Base-by-base conservation (phyloP, 2,888 invertebrate genomes). In the Melieria crassipennis region DNA sequence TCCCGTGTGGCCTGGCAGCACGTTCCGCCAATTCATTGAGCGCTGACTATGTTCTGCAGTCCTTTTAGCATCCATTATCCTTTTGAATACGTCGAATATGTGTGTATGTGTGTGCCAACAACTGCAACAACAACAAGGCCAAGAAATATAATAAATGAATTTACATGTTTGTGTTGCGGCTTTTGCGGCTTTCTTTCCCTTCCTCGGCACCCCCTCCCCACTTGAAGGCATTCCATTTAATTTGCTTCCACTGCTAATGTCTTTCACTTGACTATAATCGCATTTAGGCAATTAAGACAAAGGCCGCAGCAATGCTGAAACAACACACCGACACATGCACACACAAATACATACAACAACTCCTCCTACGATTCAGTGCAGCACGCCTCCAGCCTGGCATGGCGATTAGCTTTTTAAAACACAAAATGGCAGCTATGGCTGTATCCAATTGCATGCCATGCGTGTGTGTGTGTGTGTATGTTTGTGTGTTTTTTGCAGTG, bases 191-290 rank as follows among this genome's bases (percentile, higher is more conserved):
- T 55, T 65, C 11, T 43, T 30, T 64, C 30, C 47, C 30, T 11
- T 5, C 42, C 5, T 30, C 30, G 30, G 30, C 30, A 2, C 30
- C 30, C 30, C 30, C 30, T 30, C 30, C 30, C 30, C 30, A 30
- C 30, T 30, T 30, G 30, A 30, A 30, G 30, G 30, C 30, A 30
- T 30, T 30, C 2, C 47, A 56, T 62, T 52, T 67, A 71, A 63
- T 46, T 50, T 64, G 11, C 45, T 63, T 42, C 56, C 48, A 13
- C 77, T 76, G 76, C 76, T 81, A 81, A 83, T 82, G 80, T 77
- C 81, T 80, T 81, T 79, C 81, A 82, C 82, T 85, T 85, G 84
- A 81, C 81, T 82, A 78, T 85, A 85, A 85, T 84, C 81, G 80
- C 80, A 85, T 85, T 85, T 82, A 80, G 84, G 80, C 84, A 85